Base-by-base conservation (phyloP, 2,113 vertebrate genomes). In the Platycercus adscitus region DNA sequence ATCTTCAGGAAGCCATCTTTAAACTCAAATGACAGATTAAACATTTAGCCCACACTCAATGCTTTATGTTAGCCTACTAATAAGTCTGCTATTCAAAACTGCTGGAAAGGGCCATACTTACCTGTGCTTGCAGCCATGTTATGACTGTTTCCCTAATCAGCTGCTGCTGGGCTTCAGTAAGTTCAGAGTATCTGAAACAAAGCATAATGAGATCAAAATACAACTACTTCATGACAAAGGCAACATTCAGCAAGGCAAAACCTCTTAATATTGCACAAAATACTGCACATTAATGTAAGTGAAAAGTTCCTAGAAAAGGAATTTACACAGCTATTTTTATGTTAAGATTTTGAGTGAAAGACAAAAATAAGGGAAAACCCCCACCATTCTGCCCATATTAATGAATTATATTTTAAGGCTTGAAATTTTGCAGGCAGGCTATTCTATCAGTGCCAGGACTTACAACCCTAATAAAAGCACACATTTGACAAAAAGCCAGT, bases 111-210 rank as follows among this genome's bases (percentile, higher is more conserved):
- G 35, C 66, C 41, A 28, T 17, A 86, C 52, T 61, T 95, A 99
- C 99, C 98, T 99, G 99, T 93, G 97, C 97, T 98, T 99, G 99
- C 56, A 99, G 98, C 99, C 99, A 99, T 91, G 99, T 99, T 98
- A 99, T 97, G 52, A 99, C 98, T 0, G 99, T 99, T 98, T 99
- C 99, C 94, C 99, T 98, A 95, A 99, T 99, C 56, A 99, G 98
- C 90, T 99, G 99, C 91, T 99, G 99, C 87, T 99, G 99, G 37
- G 95, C 97, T 84, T 98, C 98, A 72, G 97, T 99, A 93, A 99
- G 98, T 88, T 98, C 98, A 53, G 98, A 98, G 41, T 99, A 99
- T 95, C 99, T 99, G 97, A 85, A 98, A 98, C 10, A 98, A 78
- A 97, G 61, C 64, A 91, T 8, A 69, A 13, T 3, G 19, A 93